Percentiles rank a stretch among this genome's conserved stretches.
Evolutionary conservation across 2,888 invertebrate species (phyloP).

Genomic region (Lacanobia wlatinum): DNA sequence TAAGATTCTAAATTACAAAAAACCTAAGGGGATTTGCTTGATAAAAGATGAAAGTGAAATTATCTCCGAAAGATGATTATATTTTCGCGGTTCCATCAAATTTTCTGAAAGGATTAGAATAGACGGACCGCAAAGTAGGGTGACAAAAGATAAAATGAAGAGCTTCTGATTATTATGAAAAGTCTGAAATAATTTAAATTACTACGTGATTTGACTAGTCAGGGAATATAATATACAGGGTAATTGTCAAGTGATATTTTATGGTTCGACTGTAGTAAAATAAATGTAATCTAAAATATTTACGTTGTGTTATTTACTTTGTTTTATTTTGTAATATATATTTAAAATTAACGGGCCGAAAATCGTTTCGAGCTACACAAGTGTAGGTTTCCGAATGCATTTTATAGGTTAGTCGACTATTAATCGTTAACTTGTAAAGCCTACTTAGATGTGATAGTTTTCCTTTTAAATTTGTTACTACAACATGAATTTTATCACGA

Average conservation of each 20-base stretch:
- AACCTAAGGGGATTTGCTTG: constrained; percentile 38
- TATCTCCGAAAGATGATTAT: constrained; percentile 48
- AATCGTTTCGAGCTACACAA: too few species aligned
- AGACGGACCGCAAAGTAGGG: constrained; percentile 24
- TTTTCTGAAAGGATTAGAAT: constrained; percentile 47
- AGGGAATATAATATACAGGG: too few species aligned
- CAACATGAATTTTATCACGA: too few species aligned
- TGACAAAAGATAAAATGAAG: constrained; percentile 20
- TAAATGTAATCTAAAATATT: too few species aligned
- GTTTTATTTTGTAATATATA: too few species aligned
- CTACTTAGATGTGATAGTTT: too few species aligned
- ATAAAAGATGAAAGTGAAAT: constrained; percentile 58
- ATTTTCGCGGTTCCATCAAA: constrained; percentile 51
- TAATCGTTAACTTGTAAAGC: too few species aligned
- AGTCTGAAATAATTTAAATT: neutral
- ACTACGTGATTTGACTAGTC: neutral
- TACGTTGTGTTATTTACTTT: too few species aligned
- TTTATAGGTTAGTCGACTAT: too few species aligned
- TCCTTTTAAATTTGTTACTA: too few species aligned
- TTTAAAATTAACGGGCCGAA: too few species aligned
- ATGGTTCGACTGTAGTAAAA: neutral
- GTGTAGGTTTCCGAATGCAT: too few species aligned
- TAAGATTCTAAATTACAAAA: constrained; percentile 24
- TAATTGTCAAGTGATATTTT: neutral
- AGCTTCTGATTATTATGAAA: neutral